Evolutionary conservation across 1,140 invertebrate species (phyloP).

Genomic region (Mylabris phalerata): DNA sequence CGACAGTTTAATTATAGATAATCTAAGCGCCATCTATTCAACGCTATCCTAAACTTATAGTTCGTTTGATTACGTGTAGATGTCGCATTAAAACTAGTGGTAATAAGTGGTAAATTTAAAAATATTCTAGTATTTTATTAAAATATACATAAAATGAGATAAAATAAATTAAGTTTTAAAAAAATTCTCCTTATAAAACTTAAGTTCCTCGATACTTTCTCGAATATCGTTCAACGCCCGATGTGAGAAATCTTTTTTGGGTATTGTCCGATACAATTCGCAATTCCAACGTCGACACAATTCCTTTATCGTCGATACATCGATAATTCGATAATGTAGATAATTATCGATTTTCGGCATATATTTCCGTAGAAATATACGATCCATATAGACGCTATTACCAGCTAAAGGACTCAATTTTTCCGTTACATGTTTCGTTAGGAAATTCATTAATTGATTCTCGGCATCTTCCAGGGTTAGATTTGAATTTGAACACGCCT

Average conservation of each 20-base stretch:
- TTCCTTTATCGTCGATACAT: conserved; percentile 89
- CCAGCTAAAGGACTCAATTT: conserved; percentile 70
- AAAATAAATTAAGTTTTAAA: conserved; percentile 21
- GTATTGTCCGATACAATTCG: conserved; percentile 48
- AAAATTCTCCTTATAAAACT: conserved; percentile 43
- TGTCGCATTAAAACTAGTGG: no score
- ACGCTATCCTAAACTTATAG: no score
- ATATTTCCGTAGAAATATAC: conserved; percentile 66
- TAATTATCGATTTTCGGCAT: conserved; percentile 70
- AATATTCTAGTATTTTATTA: no score
- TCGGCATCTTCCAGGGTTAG: conserved; percentile 63
- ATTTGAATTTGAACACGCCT: conserved; percentile 61
- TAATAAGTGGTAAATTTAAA: no score
- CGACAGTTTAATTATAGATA: no score
- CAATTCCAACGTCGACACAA: conserved; percentile 70
- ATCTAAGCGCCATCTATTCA: no score
- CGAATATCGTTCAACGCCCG: conserved; percentile 76
- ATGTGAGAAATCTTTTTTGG: conserved; percentile 61
- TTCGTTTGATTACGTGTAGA: no score
- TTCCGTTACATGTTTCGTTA: conserved; percentile 59
- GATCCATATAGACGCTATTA: conserved; percentile 84
- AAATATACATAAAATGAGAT: no score
- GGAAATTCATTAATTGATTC: conserved; percentile 61
- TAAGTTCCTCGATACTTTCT: conserved; percentile 78
- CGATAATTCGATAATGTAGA: conserved; percentile 88